These are phyloP conservation scores for Orius insidiosus DNA, from an alignment of 1,140 invertebrate species.

Conservation along the genomic window DNA sequence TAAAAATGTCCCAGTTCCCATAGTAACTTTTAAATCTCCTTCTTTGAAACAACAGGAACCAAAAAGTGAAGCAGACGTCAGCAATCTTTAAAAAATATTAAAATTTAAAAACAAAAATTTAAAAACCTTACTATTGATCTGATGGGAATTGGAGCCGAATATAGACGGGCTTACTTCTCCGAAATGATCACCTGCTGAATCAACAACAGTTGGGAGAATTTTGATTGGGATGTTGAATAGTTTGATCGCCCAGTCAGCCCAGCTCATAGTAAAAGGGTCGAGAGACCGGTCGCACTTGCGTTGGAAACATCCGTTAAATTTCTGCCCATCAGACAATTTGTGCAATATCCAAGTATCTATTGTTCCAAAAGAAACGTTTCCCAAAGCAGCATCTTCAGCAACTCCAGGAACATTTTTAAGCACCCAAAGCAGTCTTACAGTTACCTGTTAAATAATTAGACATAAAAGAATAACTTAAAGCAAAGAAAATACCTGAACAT, in stretches of 20 bases:
- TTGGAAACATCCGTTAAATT: slow-evolving; percentile 75
- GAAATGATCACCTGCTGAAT: slow-evolving; percentile 57
- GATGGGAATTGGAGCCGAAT: slow-evolving; percentile 65
- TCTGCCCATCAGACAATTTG: slow-evolving; percentile 38
- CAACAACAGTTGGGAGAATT: slow-evolving; percentile 65
- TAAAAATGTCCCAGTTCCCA: slow-evolving; percentile 89
- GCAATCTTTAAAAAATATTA: slow-evolving; percentile 38
- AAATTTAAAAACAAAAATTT: slow-evolving; percentile 17
- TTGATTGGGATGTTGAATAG: slow-evolving; percentile 49
- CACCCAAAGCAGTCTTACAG: slow-evolving; percentile 57
- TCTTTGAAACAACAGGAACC: slow-evolving; percentile 68
- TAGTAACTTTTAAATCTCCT: slow-evolving; percentile 77
- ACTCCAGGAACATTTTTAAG: slow-evolving; percentile 51
- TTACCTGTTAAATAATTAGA: slow-evolving; percentile 42
- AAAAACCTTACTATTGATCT: slow-evolving; percentile 54
- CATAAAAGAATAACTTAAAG: neutral
- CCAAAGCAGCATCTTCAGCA: slow-evolving; percentile 35
- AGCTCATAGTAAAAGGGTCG: slow-evolving; percentile 75
- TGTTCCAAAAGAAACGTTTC: slow-evolving; percentile 68
- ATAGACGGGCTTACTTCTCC: slow-evolving; percentile 41
- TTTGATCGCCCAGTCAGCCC: slow-evolving; percentile 52
- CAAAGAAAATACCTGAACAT: slow-evolving; percentile 55
- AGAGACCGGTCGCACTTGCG: slow-evolving; percentile 76
- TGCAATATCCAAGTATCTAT: slow-evolving; percentile 87
- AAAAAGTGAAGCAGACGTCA: slow-evolving; percentile 74